Conservation (phyloP, 2,888 invertebrate species). For the Poecilobothrus nobilitatus region DNA sequence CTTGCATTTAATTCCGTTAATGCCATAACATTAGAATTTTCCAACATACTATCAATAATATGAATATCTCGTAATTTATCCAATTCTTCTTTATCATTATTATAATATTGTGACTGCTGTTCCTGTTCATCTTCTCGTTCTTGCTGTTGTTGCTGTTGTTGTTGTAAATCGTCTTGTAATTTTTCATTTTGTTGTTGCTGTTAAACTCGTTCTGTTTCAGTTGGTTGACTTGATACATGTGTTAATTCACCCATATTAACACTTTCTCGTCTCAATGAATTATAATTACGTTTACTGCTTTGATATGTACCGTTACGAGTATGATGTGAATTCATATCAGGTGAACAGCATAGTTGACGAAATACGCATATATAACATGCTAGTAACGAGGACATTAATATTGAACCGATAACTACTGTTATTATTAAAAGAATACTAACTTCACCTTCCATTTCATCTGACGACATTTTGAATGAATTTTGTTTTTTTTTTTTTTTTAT, state of each 20-base stretch:
- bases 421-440: slow-evolving; percentile 52
- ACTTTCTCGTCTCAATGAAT: slow-evolving; percentile 43
- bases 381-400: slow-evolving; percentile 54
- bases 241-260: slow-evolving; percentile 55
- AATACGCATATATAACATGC: slow-evolving; percentile 60
- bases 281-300: slow-evolving; percentile 20
- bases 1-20: background rate
- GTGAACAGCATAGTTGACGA: slow-evolving; percentile 53
- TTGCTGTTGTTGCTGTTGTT: background rate
- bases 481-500: too few species aligned
- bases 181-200: background rate
- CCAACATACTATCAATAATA: slow-evolving; percentile 1
- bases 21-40: background rate
- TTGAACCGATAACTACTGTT: slow-evolving; percentile 51
- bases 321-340: slow-evolving; percentile 39
- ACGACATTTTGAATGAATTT: background rate
- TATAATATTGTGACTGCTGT: too few species aligned
- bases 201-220: slow-evolving; percentile 50
- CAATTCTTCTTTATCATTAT: too few species aligned
- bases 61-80: background rate
- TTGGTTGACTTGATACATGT: slow-evolving; percentile 52
- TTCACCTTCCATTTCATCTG: slow-evolving; percentile 47
- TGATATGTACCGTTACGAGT: slow-evolving; percentile 22
- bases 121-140: background rate
- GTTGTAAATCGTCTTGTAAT: background rate